phyloP scores from a whole-genome alignment of 2,113 vertebrate genomes.

The Xerus inauris region DNA sequence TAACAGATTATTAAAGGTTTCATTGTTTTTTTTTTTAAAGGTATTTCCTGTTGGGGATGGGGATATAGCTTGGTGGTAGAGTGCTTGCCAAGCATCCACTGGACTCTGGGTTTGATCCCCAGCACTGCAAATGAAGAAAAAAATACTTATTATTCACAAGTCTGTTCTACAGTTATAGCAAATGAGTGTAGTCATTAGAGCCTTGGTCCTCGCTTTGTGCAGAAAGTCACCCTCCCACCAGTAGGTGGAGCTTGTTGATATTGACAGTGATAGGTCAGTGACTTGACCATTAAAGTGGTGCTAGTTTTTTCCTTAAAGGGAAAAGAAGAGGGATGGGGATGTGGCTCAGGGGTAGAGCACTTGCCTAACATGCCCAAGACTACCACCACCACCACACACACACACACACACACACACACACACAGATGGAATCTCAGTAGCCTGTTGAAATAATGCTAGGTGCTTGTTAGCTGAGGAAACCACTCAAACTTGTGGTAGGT shows the following conservation, averaged over 20 bases:
- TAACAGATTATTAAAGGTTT: constrained; percentile 59
- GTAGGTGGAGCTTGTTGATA: background rate
- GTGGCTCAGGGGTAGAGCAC: no score
- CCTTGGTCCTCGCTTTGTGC: constrained; percentile 66
- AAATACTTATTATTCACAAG: constrained; percentile 35
- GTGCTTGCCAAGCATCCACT: background rate
- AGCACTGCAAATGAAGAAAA: background rate
- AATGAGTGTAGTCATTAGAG: constrained; percentile 15
- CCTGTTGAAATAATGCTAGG: constrained; percentile 2
- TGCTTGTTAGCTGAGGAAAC: background rate
- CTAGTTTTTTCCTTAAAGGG: constrained; percentile 68
- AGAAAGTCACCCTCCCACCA: constrained; percentile 46
- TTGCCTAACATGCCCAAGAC: background rate
- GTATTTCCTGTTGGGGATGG: background rate
- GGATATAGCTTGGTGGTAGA: background rate
- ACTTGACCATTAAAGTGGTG: constrained; percentile 33
- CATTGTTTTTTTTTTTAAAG: background rate
- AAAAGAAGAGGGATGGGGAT: constrained; percentile 3
- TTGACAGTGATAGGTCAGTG: constrained; percentile 7
- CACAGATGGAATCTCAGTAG: background rate
- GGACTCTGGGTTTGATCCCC: background rate
- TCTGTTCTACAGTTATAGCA: constrained; percentile 39
- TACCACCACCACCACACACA: background rate
- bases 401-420: no score
- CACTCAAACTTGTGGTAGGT: background rate